Conservation (phyloP, 1,140 invertebrate genomes). For the Camponotus floridanus region DNA sequence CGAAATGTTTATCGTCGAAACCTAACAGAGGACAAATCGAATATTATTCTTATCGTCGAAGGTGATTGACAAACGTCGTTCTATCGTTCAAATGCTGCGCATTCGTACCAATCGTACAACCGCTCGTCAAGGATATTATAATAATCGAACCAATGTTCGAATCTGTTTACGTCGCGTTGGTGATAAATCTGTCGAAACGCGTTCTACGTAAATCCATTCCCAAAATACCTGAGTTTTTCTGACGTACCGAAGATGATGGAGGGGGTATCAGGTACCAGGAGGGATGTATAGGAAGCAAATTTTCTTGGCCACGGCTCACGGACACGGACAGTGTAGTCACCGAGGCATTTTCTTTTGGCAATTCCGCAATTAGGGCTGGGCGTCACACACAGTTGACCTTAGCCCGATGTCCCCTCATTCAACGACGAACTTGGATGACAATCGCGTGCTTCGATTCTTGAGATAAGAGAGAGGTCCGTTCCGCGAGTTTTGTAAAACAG, state of each 20-base stretch:
- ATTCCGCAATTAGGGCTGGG: conserved; percentile 20
- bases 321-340: background rate
- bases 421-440: conserved; percentile 57
- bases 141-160: too few relatives aligned
- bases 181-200: conserved; percentile 36
- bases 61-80: background rate
- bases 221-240: conserved; percentile 59
- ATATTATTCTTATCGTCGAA: background rate
- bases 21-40: conserved; percentile 2
- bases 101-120: background rate
- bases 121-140: background rate
- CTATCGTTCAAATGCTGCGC: background rate
- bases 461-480: background rate
- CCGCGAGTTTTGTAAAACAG: conserved; percentile 20
- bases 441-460: background rate
- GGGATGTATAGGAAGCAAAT: conserved; percentile 34
- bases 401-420: conserved; percentile 71
- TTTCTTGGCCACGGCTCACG: conserved; percentile 32
- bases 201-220: conserved; percentile 17
- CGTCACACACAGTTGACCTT: conserved; percentile 64
- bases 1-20: conserved; percentile 5
- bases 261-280: conserved; percentile 16
- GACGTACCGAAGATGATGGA: background rate
- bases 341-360: conserved; percentile 13
- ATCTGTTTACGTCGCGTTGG: conserved; percentile 32